Conservation (phyloP, 2,797 vertebrate genomes). For the Hozukius guyotensis region DNA sequence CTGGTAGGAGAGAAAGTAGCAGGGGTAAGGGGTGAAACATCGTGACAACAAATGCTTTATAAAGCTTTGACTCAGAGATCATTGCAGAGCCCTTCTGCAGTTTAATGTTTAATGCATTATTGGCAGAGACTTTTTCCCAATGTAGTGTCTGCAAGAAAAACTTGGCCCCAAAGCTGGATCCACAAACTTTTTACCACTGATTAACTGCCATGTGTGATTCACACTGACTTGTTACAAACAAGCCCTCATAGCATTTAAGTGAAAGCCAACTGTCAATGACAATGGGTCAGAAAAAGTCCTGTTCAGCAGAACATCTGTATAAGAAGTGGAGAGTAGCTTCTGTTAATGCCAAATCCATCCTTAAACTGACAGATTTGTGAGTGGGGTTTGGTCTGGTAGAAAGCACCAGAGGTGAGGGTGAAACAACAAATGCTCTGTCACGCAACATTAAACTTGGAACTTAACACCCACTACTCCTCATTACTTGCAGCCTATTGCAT, state of each 20-base stretch:
- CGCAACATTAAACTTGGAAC: neutral
- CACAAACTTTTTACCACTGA: neutral
- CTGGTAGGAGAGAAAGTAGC: no score
- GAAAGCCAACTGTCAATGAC: neutral
- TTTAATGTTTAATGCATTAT: neutral
- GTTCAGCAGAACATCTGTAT: neutral
- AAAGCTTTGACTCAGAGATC: neutral
- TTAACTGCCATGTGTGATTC: neutral
- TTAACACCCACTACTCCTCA: neutral
- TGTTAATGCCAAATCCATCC: neutral
- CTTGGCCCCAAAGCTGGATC: neutral
- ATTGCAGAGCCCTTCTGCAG: neutral
- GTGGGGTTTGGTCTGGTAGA: neutral
- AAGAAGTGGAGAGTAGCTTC: neutral
- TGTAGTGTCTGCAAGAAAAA: neutral
- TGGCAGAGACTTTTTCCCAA: neutral
- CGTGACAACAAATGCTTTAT: neutral
- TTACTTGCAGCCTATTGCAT: accelerated
- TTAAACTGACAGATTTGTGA: neutral
- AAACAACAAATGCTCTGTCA: conserved; percentile 21
- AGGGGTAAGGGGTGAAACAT: no score
- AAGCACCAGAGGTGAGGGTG: neutral
- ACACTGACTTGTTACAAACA: neutral
- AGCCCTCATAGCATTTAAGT: neutral
- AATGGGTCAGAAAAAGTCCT: neutral